These are phyloP conservation scores for Labrus mixtus DNA, from an alignment of 2,113 vertebrate species.

Conservation along the genomic window DNA sequence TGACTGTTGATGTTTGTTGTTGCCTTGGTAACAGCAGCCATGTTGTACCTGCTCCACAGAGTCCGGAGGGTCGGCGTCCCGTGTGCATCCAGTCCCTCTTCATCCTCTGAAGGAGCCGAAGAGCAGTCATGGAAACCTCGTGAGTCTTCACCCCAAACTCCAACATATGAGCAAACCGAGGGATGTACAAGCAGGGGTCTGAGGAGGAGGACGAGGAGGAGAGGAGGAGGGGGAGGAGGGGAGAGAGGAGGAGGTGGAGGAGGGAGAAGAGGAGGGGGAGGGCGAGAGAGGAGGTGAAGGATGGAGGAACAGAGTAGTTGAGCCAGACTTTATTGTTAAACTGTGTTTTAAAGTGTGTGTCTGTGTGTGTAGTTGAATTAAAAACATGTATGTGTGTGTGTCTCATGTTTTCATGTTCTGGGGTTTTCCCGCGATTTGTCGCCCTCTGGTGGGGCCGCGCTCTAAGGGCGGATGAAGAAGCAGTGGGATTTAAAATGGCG, in stretches of 20 bases:
- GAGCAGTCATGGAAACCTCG: constrained; percentile 97
- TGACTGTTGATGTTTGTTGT: not conserved
- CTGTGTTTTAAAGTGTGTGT: no score
- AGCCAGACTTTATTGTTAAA: no score
- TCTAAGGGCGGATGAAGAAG: not conserved
- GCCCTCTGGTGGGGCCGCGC: constrained; percentile 17
- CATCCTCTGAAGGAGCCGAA: constrained; percentile 96
- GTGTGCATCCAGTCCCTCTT: constrained; percentile 99
- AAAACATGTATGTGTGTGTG: no score
- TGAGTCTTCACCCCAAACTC: constrained; percentile 96
- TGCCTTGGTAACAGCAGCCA: not conserved
- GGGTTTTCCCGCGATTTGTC: constrained; percentile 14
- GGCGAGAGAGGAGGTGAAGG: not conserved
- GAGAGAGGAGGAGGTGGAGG: not conserved
- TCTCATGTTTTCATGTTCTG: no score
- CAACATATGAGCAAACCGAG: constrained; percentile 97
- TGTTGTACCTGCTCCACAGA: constrained; percentile 92
- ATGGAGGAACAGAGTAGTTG: no score
- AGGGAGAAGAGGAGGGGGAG: no score
- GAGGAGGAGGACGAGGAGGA: not conserved
- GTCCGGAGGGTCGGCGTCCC: constrained; percentile 92
- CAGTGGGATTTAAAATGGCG: constrained; percentile 48
- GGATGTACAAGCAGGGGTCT: constrained; percentile 98
- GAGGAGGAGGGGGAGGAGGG: no score
- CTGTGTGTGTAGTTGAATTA: no score